phyloP scores from a whole-genome alignment of 2,113 vertebrate species.

The Periophthalmodon schlosseri region DNA sequence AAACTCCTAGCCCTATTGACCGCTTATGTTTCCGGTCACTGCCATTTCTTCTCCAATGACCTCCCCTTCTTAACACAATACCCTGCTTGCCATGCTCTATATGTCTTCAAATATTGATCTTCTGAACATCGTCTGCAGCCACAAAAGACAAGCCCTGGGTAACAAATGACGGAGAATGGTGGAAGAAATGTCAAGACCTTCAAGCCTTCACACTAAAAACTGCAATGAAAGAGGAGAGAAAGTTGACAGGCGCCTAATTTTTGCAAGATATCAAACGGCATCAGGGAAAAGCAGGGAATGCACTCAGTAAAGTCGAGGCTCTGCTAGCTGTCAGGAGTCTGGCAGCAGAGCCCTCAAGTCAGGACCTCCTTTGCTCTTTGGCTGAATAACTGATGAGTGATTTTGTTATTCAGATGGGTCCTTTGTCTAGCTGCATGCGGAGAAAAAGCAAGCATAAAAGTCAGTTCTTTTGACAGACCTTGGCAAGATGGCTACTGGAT shows the following conservation, averaged over 20 bases:
- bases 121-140: constrained; percentile 26
- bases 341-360: constrained; percentile 57
- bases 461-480: constrained; percentile 42
- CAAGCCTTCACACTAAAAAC: constrained; percentile 24
- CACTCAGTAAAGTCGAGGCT: constrained; percentile 35
- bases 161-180: constrained; percentile 11
- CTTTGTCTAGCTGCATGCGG: constrained; percentile 24
- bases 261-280: constrained; percentile 45
- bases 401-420: constrained; percentile 55
- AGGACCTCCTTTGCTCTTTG: constrained; percentile 56
- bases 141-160: constrained; percentile 21
- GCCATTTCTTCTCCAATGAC: constrained; percentile 47
- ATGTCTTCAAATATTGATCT: constrained; percentile 70
- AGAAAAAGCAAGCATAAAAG: constrained; percentile 34
- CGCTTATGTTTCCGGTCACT: constrained; percentile 67
- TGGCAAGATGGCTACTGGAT: constrained; percentile 54
- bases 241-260: constrained; percentile 53
- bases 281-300: constrained; percentile 37
- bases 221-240: constrained; percentile 11
- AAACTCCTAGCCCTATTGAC: constrained; percentile 38
- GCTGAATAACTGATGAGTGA: constrained; percentile 60
- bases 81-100: constrained; percentile 56
- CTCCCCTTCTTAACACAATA: constrained; percentile 41
- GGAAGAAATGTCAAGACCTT: constrained; percentile 13
- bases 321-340: constrained; percentile 54